These are phyloP conservation scores for Procambarus virginalis DNA, from an alignment of 1,140 invertebrate genomes.

Conservation along the genomic window DNA sequence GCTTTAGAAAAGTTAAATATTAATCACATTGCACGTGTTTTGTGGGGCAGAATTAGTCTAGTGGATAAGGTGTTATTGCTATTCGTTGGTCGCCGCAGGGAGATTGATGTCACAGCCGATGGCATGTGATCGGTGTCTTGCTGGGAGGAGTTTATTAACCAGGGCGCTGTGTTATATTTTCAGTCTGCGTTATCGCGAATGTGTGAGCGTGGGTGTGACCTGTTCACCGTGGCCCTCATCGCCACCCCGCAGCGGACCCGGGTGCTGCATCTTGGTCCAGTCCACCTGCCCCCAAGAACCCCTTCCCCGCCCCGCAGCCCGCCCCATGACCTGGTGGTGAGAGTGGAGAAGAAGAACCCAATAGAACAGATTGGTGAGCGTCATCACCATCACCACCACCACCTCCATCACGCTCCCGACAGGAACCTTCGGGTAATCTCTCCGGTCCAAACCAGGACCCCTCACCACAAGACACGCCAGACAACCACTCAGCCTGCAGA, in stretches of 20 bases:
- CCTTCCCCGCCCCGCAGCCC: constrained; percentile 24
- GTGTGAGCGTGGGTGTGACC: constrained; percentile 62
- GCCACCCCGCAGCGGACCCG: constrained; percentile 52
- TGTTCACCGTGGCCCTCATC: constrained; percentile 63
- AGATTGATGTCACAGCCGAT: too few relatives aligned
- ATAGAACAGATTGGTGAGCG: background rate
- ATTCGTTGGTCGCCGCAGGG: too few relatives aligned
- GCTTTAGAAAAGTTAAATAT: too few relatives aligned
- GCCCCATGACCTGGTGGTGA: constrained; percentile 50
- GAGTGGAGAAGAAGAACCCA: constrained; percentile 30
- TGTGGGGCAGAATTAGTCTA: too few relatives aligned
- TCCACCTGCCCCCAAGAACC: constrained; percentile 25
- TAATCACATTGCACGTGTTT: too few relatives aligned
- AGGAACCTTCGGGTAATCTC: background rate
- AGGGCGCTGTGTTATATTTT: background rate
- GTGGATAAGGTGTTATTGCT: too few relatives aligned
- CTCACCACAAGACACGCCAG: constrained; percentile 47
- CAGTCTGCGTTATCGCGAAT: constrained; percentile 52
- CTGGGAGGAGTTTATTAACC: too few relatives aligned
- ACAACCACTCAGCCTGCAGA: constrained; percentile 65
- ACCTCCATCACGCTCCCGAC: background rate
- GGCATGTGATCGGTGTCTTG: too few relatives aligned
- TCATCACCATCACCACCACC: background rate
- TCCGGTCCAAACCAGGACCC: background rate
- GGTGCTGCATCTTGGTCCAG: constrained; percentile 30